Conservation (phyloP, 2,888 invertebrate species). For the Pheosia gnoma region DNA sequence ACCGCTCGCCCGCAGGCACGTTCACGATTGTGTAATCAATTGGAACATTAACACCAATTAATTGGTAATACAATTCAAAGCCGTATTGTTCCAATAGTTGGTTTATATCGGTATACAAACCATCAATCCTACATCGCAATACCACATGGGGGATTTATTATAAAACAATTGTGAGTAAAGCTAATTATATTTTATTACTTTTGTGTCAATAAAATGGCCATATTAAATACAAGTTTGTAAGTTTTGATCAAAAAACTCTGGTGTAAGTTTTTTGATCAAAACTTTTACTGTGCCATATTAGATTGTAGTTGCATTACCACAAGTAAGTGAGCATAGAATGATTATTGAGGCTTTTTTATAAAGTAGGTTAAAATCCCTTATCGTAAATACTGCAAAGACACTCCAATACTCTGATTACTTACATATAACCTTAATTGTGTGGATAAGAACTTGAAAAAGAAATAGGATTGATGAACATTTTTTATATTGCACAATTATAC, state of each 20-base stretch:
- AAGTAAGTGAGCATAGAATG: conserved; percentile 11
- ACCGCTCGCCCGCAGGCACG: no score
- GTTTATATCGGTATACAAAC: no score
- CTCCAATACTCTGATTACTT: conserved; percentile 6
- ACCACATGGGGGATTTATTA: no score
- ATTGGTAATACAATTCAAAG: no score
- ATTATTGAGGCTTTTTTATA: conserved; percentile 20
- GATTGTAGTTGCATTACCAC: conserved; percentile 5
- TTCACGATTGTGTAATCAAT: no score
- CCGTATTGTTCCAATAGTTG: no score
- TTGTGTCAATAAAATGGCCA: neutral
- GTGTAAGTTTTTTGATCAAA: conserved; percentile 8
- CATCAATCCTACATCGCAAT: no score
- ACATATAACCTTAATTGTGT: conserved; percentile 7
- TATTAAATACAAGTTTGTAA: neutral
- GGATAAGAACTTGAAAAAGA: conserved; percentile 3
- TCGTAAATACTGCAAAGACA: conserved; percentile 14
- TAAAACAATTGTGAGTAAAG: no score
- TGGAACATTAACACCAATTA: no score
- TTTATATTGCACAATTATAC: neutral
- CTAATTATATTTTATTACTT: neutral
- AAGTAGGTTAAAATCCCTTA: conserved; percentile 8
- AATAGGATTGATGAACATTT: neutral
- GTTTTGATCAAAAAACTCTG: no score
- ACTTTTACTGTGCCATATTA: neutral